Base-by-base conservation (phyloP, 2,113 vertebrate species). In the Synodontis membranacea region DNA sequence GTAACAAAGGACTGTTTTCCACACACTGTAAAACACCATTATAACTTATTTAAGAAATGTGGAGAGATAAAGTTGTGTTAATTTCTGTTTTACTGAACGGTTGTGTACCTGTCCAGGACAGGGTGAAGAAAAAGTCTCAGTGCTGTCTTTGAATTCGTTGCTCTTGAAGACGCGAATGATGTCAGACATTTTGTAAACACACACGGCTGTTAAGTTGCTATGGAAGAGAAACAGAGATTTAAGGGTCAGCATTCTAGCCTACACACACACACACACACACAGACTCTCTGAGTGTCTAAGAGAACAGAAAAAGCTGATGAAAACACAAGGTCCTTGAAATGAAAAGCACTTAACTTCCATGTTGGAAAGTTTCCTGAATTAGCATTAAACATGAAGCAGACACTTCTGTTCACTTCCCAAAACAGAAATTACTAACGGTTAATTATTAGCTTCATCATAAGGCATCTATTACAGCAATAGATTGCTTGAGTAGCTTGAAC, bases 131-230 rank as follows among this genome's bases (percentile, higher is more conserved):
- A 3, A 0, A 0, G 0, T 0, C 0, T 0, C 0, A 2, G 0
- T 1, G 10, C 12, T 0, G 3, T 15, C 42, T 80, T 83, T 92
- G 31, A 95, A 93, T 0, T 15, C 0, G 0, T 93, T 94, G 0
- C 0, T 89, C 10, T 0, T 0, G 66, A 95, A 96, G 87, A 93
- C 3, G 0, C 5, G 0, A 8, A 88, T 74, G n/a, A 96, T 93
- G 25, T 92, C 88, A 4, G 19, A 2, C 81, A 94, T 68, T 0
- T 78, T 88, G 80, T 95, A 96, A 70, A 93, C 87, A 19, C 95
- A 96, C 37, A 96, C 91, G 8, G 93, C 94, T 28, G 89, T 93
- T 87, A 94, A 90, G 0, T 88, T 90, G 93, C 95, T 96, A 90
- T 25, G 74, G 56, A 37, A 86, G 4, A 91, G 48, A 91, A 19